A percentile compares a stretch with the other conserved stretches of the same genome.
Evolutionary conservation across 2,797 vertebrate species (phyloP).

Genomic region (Ispidina picta): DNA sequence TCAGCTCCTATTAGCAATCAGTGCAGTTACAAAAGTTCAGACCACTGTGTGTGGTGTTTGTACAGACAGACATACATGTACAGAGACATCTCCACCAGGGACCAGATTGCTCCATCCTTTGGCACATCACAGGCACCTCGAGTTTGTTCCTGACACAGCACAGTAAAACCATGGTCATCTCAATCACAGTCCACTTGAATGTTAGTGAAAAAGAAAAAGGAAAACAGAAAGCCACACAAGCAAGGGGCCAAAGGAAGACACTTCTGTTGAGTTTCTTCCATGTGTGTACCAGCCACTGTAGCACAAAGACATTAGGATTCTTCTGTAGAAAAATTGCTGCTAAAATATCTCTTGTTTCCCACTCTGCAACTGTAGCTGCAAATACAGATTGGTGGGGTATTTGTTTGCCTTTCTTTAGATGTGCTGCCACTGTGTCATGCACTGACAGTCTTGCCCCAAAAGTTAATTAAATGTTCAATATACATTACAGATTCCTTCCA

Average conservation of each 20-base stretch:
- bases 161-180: neutral
- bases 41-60: neutral
- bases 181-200: neutral
- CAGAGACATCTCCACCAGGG: neutral
- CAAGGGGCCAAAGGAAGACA: neutral
- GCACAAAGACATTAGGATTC: neutral
- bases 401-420: conserved; percentile 8
- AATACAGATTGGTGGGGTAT: neutral
- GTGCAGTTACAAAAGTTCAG: neutral
- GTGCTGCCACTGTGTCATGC: neutral
- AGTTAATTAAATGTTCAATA: conserved; percentile 58
- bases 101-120: neutral
- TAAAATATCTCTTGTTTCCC: neutral
- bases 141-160: neutral
- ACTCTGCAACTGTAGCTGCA: neutral
- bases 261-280: neutral
- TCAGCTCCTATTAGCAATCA: neutral
- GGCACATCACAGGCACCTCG: neutral
- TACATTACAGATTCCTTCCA: conserved; percentile 22
- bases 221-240: neutral
- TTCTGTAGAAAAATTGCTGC: neutral
- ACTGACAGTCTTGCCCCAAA: conserved; percentile 27
- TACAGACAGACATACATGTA: neutral
- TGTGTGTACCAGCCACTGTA: neutral
- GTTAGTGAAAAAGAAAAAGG: neutral